Conservation (phyloP, 2,797 vertebrate genomes). For the Poeciliopsis turneri region DNA sequence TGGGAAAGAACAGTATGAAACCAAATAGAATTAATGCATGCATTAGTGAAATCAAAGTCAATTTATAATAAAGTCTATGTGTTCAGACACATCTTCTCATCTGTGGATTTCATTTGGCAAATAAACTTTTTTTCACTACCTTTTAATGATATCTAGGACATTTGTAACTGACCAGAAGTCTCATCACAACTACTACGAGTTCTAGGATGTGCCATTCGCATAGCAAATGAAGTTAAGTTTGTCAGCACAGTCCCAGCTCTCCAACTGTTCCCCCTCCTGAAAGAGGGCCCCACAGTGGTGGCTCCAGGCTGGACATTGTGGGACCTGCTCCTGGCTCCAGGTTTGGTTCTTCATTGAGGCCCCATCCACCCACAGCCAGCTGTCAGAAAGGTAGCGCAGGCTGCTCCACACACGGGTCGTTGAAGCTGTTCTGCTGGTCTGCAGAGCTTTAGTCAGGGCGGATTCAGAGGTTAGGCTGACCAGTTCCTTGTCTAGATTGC, state of each 20-base stretch:
- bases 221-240: slow-evolving; percentile 47
- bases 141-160: not conserved
- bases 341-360: not conserved
- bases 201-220: not conserved
- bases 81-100: not conserved
- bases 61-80: not conserved
- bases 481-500: slow-evolving; percentile 6
- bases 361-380: slow-evolving; percentile 48
- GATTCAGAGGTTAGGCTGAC: slow-evolving; percentile 15
- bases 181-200: not conserved
- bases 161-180: not conserved
- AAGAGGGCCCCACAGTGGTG: slow-evolving; percentile 36
- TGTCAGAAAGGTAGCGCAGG: slow-evolving; percentile 41
- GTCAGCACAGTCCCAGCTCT: slow-evolving; percentile 40
- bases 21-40: not conserved
- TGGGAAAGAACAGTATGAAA: not conserved
- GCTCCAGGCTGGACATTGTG: slow-evolving; percentile 23
- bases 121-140: not conserved
- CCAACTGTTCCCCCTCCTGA: not conserved
- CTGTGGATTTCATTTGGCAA: slow-evolving; percentile 1
- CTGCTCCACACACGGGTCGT: slow-evolving; percentile 45
- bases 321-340: not conserved
- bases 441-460: slow-evolving; percentile 14
- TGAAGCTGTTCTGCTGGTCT: slow-evolving; percentile 1
- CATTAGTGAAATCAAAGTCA: not conserved